Conservation (phyloP, 2,797 vertebrate genomes). For the Lithobates sylvaticus region DNA sequence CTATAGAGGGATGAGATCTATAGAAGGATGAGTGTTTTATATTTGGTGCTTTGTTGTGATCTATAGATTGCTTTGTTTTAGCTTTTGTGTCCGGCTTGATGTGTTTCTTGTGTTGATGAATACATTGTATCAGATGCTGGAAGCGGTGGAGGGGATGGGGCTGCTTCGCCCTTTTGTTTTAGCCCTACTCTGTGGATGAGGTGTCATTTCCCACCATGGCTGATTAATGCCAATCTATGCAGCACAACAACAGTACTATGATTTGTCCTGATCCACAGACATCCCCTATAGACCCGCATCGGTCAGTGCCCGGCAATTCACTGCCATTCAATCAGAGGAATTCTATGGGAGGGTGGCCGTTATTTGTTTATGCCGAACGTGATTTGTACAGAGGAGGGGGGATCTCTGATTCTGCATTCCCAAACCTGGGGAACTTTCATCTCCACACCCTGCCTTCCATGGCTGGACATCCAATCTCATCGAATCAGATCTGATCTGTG, state of each 20-base stretch:
- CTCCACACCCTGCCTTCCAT: not conserved
- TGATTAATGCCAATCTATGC: constrained; percentile 18
- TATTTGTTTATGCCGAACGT: constrained; percentile 10
- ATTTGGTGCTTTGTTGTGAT: too few species aligned
- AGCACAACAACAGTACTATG: not conserved
- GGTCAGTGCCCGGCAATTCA: not conserved
- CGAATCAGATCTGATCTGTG: not conserved
- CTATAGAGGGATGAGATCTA: not conserved
- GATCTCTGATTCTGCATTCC: not conserved
- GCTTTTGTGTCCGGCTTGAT: not conserved
- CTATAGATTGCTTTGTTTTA: not conserved
- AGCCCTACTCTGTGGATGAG: not conserved
- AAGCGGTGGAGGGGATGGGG: not conserved
- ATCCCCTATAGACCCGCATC: not conserved
- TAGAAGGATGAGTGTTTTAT: too few species aligned
- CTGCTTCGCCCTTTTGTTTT: constrained; percentile 50
- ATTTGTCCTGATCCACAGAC: not conserved
- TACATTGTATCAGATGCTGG: not conserved
- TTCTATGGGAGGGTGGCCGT: not conserved
- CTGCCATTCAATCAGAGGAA: not conserved
- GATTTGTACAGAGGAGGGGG: not conserved
- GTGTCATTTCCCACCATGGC: constrained; percentile 15
- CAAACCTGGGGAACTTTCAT: not conserved
- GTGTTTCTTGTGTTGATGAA: not conserved
- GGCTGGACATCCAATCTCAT: not conserved